phyloP scores from a whole-genome alignment of 2,888 invertebrate genomes.

The Liopterus haemorrhoidalis region DNA sequence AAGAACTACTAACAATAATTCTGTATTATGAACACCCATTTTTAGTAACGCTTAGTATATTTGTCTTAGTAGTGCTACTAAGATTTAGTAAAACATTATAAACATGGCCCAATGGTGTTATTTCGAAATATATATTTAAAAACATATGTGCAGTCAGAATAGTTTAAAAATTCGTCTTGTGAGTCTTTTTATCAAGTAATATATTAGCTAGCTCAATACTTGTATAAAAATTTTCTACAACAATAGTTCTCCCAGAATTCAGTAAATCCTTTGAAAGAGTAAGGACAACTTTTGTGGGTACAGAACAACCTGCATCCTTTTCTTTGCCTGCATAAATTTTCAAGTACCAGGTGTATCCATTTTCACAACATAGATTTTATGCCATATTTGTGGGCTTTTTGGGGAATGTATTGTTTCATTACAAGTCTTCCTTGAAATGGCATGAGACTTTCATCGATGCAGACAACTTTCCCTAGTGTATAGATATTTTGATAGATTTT shows the following conservation, averaged over 20 bases:
- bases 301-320: slow-evolving; percentile 14
- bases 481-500: slow-evolving; percentile 27
- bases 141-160: too few relatives aligned
- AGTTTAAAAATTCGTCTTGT: too few relatives aligned
- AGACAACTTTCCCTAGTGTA: slow-evolving; percentile 31
- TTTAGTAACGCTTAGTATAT: too few relatives aligned
- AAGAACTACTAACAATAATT: too few relatives aligned
- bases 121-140: too few relatives aligned
- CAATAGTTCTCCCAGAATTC: slow-evolving; percentile 5
- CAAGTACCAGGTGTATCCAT: slow-evolving; percentile 27
- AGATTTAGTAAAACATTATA: too few relatives aligned
- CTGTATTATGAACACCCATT: too few relatives aligned
- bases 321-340: slow-evolving; percentile 28
- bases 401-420: slow-evolving; percentile 32
- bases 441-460: slow-evolving; percentile 34
- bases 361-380: slow-evolving; percentile 30
- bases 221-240: too few relatives aligned
- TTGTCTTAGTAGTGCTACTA: too few relatives aligned
- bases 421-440: slow-evolving; percentile 33
- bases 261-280: neutral
- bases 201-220: too few relatives aligned
- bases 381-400: slow-evolving; percentile 34
- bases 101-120: too few relatives aligned
- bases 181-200: too few relatives aligned
- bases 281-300: slow-evolving; percentile 17